Evolutionary conservation across 2,113 vertebrate species (phyloP).

Genomic region (Rhinopomastus cyanomelas): DNA sequence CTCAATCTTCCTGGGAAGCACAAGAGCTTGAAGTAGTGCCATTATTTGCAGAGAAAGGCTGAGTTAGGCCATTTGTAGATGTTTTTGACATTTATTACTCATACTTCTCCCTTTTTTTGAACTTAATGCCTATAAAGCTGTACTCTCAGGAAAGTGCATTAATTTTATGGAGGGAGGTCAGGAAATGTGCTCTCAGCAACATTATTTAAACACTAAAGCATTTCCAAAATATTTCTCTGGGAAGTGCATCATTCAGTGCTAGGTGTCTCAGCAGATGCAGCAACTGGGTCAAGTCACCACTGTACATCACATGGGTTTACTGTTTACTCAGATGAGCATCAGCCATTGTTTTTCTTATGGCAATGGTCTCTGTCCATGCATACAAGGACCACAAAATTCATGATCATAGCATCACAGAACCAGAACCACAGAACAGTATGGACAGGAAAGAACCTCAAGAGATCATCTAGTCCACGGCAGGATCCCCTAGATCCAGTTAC

Average conservation of each 20-base stretch:
- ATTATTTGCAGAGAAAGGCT: not conserved
- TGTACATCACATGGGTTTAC: not conserved
- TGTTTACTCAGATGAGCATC: not conserved
- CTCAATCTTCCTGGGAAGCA: not conserved
- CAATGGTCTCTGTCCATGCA: not conserved
- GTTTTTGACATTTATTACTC: not conserved
- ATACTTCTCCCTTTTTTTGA: not conserved
- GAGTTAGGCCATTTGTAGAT: not conserved
- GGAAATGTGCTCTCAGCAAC: not conserved
- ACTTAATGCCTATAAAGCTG: not conserved
- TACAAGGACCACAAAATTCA: not conserved
- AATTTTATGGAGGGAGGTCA: not conserved
- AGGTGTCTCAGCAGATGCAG: accelerated
- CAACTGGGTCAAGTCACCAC: not conserved
- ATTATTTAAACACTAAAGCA: not conserved
- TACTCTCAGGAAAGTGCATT: not conserved
- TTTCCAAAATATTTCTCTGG: not conserved
- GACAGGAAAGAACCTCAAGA: too few species aligned
- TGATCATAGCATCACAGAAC: too few species aligned
- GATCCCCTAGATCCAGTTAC: too few species aligned
- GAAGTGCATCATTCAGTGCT: accelerated
- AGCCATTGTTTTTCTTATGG: not conserved
- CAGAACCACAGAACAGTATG: too few species aligned
- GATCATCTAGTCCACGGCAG: too few species aligned
- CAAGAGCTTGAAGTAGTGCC: not conserved